phyloP scores from a whole-genome alignment of 2,888 invertebrate species.

The Amblyjoppa proteus region DNA sequence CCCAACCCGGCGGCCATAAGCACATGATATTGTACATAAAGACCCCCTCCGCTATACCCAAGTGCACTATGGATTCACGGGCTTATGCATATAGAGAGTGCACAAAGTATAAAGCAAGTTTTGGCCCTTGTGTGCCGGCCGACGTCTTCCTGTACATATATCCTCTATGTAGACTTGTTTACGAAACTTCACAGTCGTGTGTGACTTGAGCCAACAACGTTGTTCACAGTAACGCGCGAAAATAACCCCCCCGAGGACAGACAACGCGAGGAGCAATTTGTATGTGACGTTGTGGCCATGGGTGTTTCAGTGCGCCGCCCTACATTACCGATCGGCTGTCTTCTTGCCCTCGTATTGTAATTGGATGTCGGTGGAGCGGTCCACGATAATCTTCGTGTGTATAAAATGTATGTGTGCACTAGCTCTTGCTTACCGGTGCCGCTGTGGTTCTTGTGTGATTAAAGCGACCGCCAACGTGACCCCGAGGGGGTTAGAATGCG shows the following conservation, averaged over 20 bases:
- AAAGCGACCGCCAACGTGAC: constrained; percentile 28
- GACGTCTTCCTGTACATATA: constrained; percentile 18
- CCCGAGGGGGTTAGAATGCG: constrained; percentile 4
- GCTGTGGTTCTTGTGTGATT: constrained; percentile 52
- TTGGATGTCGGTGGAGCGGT: constrained; percentile 5
- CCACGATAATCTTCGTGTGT: constrained; percentile 19
- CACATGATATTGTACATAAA: constrained; percentile 32
- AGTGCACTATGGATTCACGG: constrained; percentile 15
- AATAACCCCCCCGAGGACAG: constrained; percentile 37
- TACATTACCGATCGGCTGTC: constrained; percentile 19
- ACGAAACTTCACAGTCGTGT: constrained; percentile 24
- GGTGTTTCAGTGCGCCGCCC: constrained; percentile 9
- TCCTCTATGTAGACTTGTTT: constrained; percentile 13
- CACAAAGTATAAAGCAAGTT: constrained; percentile 34
- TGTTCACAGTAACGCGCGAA: constrained; percentile 26
- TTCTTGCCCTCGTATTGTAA: constrained; percentile 27
- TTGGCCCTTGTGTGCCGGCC: constrained; percentile 19
- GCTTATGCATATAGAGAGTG: constrained; percentile 33
- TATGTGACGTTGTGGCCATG: constrained; percentile 20
- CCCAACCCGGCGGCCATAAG: neutral
- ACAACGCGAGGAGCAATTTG: constrained; percentile 45
- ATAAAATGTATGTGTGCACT: constrained; percentile 19
- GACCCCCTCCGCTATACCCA: neutral
- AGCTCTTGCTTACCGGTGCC: constrained; percentile 61
- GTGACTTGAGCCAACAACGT: constrained; percentile 54